Evolutionary conservation across 2,113 vertebrate species (phyloP).

Genomic region (Sorex fumeus): DNA sequence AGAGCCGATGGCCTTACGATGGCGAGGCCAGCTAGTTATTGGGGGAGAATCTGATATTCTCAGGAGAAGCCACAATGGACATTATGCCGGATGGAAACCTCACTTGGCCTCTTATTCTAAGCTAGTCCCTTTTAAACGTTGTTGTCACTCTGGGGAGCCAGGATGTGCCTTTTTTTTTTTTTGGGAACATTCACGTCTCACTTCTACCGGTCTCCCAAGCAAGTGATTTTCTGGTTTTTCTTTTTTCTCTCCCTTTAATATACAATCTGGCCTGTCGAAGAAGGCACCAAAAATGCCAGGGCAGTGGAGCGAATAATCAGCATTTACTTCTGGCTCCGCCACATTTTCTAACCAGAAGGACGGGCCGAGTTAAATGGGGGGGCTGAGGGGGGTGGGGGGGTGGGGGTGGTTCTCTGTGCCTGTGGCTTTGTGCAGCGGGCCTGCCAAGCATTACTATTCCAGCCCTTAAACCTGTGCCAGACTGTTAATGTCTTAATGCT

Average conservation of each 20-base stretch:
- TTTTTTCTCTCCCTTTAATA: conserved; percentile 55
- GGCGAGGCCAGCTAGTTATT: background rate
- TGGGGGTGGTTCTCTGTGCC: background rate
- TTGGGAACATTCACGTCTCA: conserved; percentile 11
- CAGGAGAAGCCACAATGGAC: conserved; percentile 19
- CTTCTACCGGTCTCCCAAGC: background rate
- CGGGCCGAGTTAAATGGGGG: background rate
- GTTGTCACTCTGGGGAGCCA: conserved; percentile 14
- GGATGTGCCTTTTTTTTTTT: conserved; percentile 35
- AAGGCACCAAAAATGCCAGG: conserved; percentile 67
- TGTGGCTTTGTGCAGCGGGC: conserved; percentile 59
- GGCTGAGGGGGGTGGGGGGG: background rate
- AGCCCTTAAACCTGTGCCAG: conserved; percentile 84
- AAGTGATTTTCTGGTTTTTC: background rate
- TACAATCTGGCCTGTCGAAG: conserved; percentile 41
- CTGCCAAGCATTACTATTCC: conserved; percentile 82
- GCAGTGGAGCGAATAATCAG: conserved; percentile 54
- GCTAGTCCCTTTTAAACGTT: conserved; percentile 13
- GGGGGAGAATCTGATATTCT: conserved; percentile 41
- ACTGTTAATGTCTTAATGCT: conserved; percentile 89
- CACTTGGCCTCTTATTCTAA: conserved; percentile 58
- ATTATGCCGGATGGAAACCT: background rate
- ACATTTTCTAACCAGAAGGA: conserved; percentile 66
- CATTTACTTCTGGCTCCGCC: conserved; percentile 42
- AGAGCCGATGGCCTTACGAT: background rate